A percentile compares a stretch with the other conserved stretches of the same genome.
phyloP scores from a whole-genome alignment of 2,888 invertebrate genomes.

The Cheilosia vulpina region DNA sequence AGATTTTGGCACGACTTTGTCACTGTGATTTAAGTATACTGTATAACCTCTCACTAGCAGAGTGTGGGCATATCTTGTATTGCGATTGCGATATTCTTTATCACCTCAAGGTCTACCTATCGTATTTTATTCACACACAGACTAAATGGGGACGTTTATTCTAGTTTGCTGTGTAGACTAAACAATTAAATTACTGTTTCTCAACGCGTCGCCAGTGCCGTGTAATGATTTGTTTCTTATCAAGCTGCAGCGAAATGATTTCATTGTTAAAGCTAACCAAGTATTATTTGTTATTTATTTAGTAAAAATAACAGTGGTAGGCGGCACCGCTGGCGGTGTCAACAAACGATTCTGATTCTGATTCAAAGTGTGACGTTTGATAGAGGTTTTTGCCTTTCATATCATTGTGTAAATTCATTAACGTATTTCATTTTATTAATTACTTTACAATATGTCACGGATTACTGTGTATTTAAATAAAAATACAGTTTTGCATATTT shows the following conservation, averaged over 20 bases:
- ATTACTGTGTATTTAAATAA: not conserved
- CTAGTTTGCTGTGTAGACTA: slow-evolving; percentile 23
- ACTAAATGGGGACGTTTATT: slow-evolving; percentile 31
- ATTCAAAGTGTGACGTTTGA: not conserved
- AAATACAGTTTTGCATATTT: not conserved
- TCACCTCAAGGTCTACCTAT: slow-evolving; percentile 45
- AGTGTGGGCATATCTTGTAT: not conserved
- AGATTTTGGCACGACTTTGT: not conserved
- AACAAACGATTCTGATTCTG: slow-evolving; percentile 19
- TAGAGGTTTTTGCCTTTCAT: not conserved
- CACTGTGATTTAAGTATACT: too few relatives aligned
- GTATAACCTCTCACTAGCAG: not conserved
- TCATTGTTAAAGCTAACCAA: slow-evolving; percentile 12
- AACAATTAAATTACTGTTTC: slow-evolving; percentile 38
- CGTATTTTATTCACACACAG: slow-evolving; percentile 12
- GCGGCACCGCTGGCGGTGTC: slow-evolving; percentile 15
- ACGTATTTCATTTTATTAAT: not conserved
- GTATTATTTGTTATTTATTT: slow-evolving; percentile 18
- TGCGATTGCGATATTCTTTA: not conserved
- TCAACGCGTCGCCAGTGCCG: not conserved
- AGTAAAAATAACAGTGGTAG: not conserved
- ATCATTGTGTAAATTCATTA: not conserved
- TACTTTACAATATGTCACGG: not conserved
- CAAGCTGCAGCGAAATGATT: slow-evolving; percentile 15
- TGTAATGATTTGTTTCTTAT: slow-evolving; percentile 39